A percentile compares a stretch with the other conserved stretches of the same genome.
Conservation (phyloP, 2,113 vertebrate species). For the Cricetomys ansorgei region DNA sequence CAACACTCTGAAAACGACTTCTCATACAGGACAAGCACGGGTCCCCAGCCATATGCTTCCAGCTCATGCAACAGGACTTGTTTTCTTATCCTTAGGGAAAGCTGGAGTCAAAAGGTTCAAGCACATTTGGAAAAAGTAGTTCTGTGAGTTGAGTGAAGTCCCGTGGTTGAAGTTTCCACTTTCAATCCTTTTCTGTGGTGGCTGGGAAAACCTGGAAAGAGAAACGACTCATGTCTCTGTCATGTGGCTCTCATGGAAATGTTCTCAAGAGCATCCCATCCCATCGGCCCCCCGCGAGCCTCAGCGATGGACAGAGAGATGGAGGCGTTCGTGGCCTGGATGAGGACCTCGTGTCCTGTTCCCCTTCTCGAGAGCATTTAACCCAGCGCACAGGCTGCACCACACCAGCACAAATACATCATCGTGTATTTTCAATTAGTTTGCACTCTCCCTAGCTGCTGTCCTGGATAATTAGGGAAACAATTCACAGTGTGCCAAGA, state of each 20-base stretch:
- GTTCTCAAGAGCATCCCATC: neutral
- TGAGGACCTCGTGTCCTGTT: constrained; percentile 18
- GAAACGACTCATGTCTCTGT: neutral
- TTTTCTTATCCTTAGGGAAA: neutral
- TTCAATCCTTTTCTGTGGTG: neutral
- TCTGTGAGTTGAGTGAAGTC: neutral
- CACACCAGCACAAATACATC: constrained; percentile 84
- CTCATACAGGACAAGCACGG: rapidly evolving
- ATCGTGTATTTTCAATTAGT: constrained; percentile 88
- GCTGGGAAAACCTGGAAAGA: neutral
- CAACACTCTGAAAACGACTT: neutral
- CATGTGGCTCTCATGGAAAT: neutral
- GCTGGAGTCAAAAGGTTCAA: neutral
- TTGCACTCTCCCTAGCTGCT: constrained; percentile 85
- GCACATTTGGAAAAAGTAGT: neutral
- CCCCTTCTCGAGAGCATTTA: constrained; percentile 81
- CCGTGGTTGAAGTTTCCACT: no score
- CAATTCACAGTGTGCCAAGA: constrained; percentile 87
- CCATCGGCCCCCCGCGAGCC: neutral
- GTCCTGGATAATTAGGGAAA: constrained; percentile 91
- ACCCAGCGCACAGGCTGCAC: constrained; percentile 79
- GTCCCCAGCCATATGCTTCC: rapidly evolving
- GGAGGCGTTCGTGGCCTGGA: neutral
- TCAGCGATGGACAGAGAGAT: neutral
- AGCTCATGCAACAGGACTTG: rapidly evolving